A percentile compares a stretch with the other conserved stretches of the same genome.
Conservation (phyloP, 2,113 vertebrate species). For the Charadrius vociferus region DNA sequence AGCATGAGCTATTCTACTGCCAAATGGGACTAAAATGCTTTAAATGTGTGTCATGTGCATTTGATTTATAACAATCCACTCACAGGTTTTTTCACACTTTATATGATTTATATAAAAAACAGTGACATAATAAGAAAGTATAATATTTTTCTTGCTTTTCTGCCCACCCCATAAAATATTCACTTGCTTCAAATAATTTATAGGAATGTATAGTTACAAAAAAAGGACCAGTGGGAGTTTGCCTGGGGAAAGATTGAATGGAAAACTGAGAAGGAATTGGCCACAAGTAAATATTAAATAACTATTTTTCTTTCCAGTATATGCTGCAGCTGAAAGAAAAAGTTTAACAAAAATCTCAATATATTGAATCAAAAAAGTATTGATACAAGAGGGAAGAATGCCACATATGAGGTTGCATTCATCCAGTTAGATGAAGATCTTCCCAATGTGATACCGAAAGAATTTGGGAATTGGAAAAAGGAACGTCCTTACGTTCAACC, state of each 20-base stretch:
- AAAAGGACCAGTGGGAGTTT: neutral
- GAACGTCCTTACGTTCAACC: neutral
- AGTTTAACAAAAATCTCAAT: neutral
- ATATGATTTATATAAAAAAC: slow-evolving; percentile 5
- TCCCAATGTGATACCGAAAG: neutral
- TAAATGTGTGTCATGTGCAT: neutral
- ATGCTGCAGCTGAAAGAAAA: neutral
- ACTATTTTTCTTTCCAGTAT: neutral
- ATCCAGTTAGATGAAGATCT: neutral
- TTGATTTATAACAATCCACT: slow-evolving; percentile 23
- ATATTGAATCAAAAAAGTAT: neutral
- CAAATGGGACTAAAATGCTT: neutral
- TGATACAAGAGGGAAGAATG: neutral
- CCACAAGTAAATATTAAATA: neutral
- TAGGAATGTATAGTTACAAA: neutral
- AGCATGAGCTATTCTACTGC: neutral
- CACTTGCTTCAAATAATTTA: slow-evolving; percentile 11
- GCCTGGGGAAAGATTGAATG: neutral
- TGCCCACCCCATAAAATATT: neutral
- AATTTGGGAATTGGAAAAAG: neutral
- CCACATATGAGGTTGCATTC: neutral
- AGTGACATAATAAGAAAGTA: slow-evolving; percentile 16
- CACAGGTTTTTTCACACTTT: slow-evolving; percentile 19
- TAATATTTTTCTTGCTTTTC: neutral
- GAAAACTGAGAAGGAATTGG: neutral